Evolutionary conservation across 1,140 invertebrate genomes (phyloP), one percentile per base, ranked within the genome.

Genomic region (Macrobrachium rosenbergii): DNA sequence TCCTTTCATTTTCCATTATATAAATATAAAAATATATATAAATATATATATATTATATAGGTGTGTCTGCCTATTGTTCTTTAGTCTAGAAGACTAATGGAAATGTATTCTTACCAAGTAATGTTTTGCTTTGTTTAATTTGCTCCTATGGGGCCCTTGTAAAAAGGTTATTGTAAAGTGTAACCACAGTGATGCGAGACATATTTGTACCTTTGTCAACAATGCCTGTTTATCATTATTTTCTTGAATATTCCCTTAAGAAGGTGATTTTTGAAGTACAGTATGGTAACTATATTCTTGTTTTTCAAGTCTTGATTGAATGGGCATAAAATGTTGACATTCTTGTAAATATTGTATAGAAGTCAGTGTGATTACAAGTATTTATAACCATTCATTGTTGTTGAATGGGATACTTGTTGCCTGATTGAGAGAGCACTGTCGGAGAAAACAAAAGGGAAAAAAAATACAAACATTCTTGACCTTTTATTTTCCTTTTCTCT

Each of bases 331-430:
- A 52, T 52, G 52, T 52, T 87, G 85, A 79, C 79, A 87, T 81
- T 12, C 75, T 80, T 87, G 85, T 87, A 87, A 87, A 87, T 87
- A 87, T 16, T 87, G 84, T 87, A 87, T 81, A 87, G 78, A 59
- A 73, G 75, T 79, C 78, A 87, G 81, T 87, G 79, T 87, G 78
- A 87, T 75, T 17, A 62, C 84, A 87, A 76, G 84, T 87, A 87
- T 87, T 87, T 62, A 81, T 80, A 52, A 87, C 81, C 63, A 76
- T 82, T 87, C 84, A 87, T 81, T 87, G 84, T 73, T 82, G 21
- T 87, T 87, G 84, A 81, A 87, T 77, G 63, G 60, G 81, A 87
- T 87, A 87, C 84, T 87, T 87, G 84, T 87, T 87, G 84, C 78
- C 84, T 87, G 78, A 87, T 87, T 75, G 78, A 87, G 58, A 83